Evolutionary conservation across 2,797 vertebrate genomes (phyloP).

Genomic region (Myripristis murdjan): DNA sequence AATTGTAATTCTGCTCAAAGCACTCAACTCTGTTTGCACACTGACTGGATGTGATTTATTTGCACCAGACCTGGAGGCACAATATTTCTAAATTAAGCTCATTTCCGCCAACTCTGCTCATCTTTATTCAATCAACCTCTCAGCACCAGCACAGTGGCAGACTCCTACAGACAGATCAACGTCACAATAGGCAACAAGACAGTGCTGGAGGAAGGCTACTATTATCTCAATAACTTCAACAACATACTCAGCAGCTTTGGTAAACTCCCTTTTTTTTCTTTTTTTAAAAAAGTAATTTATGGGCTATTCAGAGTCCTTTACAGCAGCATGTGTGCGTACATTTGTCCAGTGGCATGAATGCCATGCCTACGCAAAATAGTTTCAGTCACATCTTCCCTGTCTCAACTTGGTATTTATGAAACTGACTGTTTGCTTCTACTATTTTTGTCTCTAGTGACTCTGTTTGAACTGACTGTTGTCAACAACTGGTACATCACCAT

Average conservation of each 20-base stretch:
- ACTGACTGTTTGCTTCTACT: neutral
- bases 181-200: slow-evolving; percentile 91
- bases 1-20: neutral
- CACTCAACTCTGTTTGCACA: too few species aligned
- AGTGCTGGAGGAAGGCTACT: slow-evolving; percentile 93
- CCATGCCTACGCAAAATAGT: neutral
- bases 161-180: slow-evolving; percentile 92
- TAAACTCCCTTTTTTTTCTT: slow-evolving; percentile 69
- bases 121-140: neutral
- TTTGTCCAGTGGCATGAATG: neutral
- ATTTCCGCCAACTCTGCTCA: neutral
- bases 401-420: neutral
- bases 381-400: neutral
- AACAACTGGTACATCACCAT: slow-evolving; percentile 99
- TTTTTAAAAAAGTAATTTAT: neutral
- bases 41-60: neutral
- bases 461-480: slow-evolving; percentile 98
- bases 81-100: neutral
- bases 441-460: slow-evolving; percentile 88
- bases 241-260: slow-evolving; percentile 98
- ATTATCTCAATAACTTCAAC: slow-evolving; percentile 99
- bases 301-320: neutral
- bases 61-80: neutral
- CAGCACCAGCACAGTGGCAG: slow-evolving; percentile 94
- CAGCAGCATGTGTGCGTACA: neutral